Evolutionary conservation across 2,113 vertebrate genomes (phyloP).

Genomic region (Vidua chalybeata): DNA sequence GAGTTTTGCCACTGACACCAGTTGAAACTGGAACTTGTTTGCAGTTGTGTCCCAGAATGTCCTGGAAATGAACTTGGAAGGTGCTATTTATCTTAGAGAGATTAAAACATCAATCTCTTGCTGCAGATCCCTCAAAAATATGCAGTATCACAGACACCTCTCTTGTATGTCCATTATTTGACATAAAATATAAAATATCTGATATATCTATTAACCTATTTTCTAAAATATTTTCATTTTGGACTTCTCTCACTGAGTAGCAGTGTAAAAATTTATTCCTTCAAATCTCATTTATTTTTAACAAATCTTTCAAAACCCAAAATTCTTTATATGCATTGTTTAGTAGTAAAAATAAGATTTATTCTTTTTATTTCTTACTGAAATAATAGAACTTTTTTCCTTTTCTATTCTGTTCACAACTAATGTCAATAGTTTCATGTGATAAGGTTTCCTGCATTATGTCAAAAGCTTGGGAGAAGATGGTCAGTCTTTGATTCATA

Average conservation of each 20-base stretch:
- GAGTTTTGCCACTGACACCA: background rate
- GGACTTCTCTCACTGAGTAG: background rate
- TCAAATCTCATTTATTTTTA: background rate
- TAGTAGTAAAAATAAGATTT: background rate
- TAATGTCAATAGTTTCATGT: background rate
- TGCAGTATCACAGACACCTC: background rate
- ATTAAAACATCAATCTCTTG: background rate
- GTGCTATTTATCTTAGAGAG: background rate
- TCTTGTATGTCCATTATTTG: background rate
- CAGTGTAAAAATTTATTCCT: background rate
- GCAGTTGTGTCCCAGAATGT: background rate
- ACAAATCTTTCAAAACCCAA: background rate
- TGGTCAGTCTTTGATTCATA: conserved; percentile 35
- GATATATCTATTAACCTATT: background rate
- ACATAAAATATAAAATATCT: background rate
- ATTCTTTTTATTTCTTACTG: background rate
- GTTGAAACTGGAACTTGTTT: background rate
- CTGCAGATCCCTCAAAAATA: background rate
- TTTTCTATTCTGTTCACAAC: background rate
- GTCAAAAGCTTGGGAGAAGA: background rate
- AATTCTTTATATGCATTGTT: background rate
- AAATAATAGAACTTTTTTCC: background rate
- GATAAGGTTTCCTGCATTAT: background rate
- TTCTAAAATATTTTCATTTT: background rate
- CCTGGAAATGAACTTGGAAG: background rate